Base-by-base conservation (phyloP, 2,113 vertebrate genomes). In the Xenopus laevis region DNA sequence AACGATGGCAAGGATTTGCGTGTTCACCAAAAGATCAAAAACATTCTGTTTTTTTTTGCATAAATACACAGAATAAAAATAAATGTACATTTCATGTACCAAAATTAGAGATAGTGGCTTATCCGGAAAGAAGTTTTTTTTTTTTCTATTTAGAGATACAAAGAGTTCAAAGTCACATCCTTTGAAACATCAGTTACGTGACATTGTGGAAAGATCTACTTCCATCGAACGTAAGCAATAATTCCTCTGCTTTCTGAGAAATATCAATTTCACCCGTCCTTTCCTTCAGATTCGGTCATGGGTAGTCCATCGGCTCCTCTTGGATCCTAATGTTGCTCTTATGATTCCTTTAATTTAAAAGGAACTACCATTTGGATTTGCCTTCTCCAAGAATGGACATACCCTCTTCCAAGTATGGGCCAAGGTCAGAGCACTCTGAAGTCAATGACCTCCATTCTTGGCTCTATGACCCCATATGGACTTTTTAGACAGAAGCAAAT, bases 61-160 rank as follows among this genome's bases (percentile, higher is more conserved):
- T 68, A 68, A 75, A 75, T 69, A 69, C 30, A 44, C 30, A 62
- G 23, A 53, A 68, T 13, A 59, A 67, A 50, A 50, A 50, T 13
- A 55, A n/a, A n/a, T 55, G 65, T 67, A 75, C 17, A 67, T 75
- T 53, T 13, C 53, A 76, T 69, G 73, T 69, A 69, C 73, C 73
- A 23, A 58, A 52, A 61, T 27, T 75, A 61, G 3, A 61, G 8
- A 47, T 75, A 69, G 66, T 62, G 73, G 66, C 46, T 47, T 33
- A 55, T 65, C 62, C 17, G n/a, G 15, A 65, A 58, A n/a, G 15
- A 21, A 13, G 23, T n/a, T 20, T 52, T 4, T 67, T 67, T 47
- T 8, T 21, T 23, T 13, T 62, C 33, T 7, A 18, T 40, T 40
- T 40, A 16, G 17, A 58, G 17, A 58, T 16, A 18, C 15, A 58